A percentile compares a stretch with the other conserved stretches of the same genome.
Evolutionary conservation across 2,888 invertebrate genomes (phyloP).

Genomic region (Notocelia uddmanniana): DNA sequence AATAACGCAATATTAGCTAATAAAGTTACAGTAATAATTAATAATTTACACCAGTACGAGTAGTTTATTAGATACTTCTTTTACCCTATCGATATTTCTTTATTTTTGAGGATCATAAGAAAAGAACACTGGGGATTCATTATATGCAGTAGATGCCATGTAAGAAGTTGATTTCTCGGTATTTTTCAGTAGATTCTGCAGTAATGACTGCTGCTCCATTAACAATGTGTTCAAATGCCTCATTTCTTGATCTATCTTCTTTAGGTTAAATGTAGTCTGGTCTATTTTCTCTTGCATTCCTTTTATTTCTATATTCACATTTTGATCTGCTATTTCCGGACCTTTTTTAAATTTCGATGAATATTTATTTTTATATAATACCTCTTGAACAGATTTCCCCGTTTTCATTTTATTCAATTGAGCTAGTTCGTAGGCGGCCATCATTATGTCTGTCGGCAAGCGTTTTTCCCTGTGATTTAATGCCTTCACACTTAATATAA

Average conservation of each 20-base stretch:
- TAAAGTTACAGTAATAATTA: no score
- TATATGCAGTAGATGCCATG: slow-evolving; percentile 59
- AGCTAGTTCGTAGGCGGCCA: slow-evolving; percentile 92
- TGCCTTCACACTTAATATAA: slow-evolving; percentile 93
- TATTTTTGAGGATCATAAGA: slow-evolving; percentile 55
- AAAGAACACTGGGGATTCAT: slow-evolving; percentile 74
- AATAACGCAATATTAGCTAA: no score
- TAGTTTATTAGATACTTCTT: no score
- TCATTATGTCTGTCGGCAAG: slow-evolving; percentile 91
- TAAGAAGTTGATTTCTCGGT: slow-evolving; percentile 58
- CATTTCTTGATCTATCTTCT: slow-evolving; percentile 89
- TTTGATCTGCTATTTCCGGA: slow-evolving; percentile 70
- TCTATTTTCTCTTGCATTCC: slow-evolving; percentile 89
- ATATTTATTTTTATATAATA: slow-evolving; percentile 85
- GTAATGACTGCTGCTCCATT: slow-evolving; percentile 73
- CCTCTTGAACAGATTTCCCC: slow-evolving; percentile 87
- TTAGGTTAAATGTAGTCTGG: slow-evolving; percentile 89
- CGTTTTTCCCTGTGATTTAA: slow-evolving; percentile 93
- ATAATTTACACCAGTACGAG: no score
- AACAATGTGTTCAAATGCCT: slow-evolving; percentile 87
- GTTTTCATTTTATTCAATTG: slow-evolving; percentile 89
- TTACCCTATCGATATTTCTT: not conserved
- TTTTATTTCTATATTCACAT: slow-evolving; percentile 85
- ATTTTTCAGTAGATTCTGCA: slow-evolving; percentile 71
- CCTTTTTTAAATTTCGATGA: slow-evolving; percentile 88